Evolutionary conservation across 1,140 invertebrate species (phyloP), one percentile per base, ranked within the genome.

Genomic region (Cyphomyrmex costatus): DNA sequence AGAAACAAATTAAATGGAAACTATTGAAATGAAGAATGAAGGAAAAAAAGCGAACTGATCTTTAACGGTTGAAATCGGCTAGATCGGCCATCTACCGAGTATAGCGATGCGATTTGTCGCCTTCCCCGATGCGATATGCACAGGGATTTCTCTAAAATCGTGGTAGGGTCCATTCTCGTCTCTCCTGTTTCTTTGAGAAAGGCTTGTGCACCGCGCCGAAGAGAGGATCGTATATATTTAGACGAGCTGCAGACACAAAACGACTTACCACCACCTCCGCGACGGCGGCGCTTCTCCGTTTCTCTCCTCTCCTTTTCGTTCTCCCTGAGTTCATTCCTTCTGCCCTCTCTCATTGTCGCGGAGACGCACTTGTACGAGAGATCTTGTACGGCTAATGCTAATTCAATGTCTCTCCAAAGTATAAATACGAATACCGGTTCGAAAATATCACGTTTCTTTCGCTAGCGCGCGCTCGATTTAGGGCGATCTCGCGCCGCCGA

Each of bases 161-260:
- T 83, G 85, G 78, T 53, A 27, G 14, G 16, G 60, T 14, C 24
- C 58, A 73, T 89, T 61, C 53, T 27, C 33, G 33, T 63, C 60
- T 86, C 76, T 76, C 30, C 30, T 21, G 56, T 53, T 74, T 66
- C 53, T 76, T 58, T 73, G 71, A 76, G 85, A 84, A 86, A 91
- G 70, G 77, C 80, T n/a, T n/a, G n/a, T 90, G 73, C 86, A 84
- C 84, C 63, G 77, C 58, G 46, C 74, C 74, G 89, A 82, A 87
- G 89, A 89, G 89, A 90, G 85, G 85, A 89, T 86, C 87, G 91
- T 86, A 87, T 93, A 93, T 93, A 93, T 93, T 93, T 93, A 93
- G 93, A 90, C 93, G 82, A 77, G 89, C 87, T 89, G 92, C 91
- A 93, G 93, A 93, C 93, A 93, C 93, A 93, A 93, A 93, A 93